A percentile compares a stretch with the other conserved stretches of the same genome.
phyloP scores from a whole-genome alignment of 2,888 invertebrate species.

The Drosophila fungiperda region DNA sequence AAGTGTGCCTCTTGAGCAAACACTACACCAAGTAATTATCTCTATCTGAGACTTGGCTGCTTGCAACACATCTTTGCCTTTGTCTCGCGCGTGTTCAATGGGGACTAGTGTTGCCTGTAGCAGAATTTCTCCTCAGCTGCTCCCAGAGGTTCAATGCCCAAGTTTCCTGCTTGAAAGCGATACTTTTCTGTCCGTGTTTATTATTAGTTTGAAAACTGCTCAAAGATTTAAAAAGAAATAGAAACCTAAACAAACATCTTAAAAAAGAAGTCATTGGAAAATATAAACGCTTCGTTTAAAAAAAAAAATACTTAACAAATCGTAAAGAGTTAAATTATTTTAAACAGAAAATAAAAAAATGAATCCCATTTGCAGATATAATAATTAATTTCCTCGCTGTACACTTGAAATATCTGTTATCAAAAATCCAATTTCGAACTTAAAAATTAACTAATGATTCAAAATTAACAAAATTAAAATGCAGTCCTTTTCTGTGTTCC shows the following conservation, averaged over 20 bases:
- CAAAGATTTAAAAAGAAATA: neutral
- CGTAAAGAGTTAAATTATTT: neutral
- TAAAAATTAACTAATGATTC: neutral
- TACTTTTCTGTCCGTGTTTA: neutral
- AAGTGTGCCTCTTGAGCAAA: constrained; percentile 52
- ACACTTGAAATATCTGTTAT: constrained; percentile 48
- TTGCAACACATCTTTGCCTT: constrained; percentile 19
- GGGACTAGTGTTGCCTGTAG: constrained; percentile 61
- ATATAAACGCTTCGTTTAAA: too few relatives aligned
- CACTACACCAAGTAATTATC: constrained; percentile 59
- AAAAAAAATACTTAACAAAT: neutral
- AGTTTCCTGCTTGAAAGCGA: constrained; percentile 10
- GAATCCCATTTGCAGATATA: neutral
- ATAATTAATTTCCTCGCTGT: constrained; percentile 9
- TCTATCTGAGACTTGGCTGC: constrained; percentile 38
- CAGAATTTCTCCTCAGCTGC: neutral
- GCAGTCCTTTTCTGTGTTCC: neutral
- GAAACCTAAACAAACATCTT: neutral
- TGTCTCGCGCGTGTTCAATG: constrained; percentile 74
- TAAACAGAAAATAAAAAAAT: neutral
- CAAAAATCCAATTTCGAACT: neutral
- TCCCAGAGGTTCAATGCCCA: constrained; percentile 63
- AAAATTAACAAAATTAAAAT: constrained; percentile 6
- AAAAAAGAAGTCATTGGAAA: neutral
- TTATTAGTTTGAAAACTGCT: neutral